Percentiles rank a stretch among this genome's conserved stretches.
These are phyloP conservation scores for Pitta sordida DNA, from an alignment of 2,113 vertebrate species.

Conservation along the genomic window DNA sequence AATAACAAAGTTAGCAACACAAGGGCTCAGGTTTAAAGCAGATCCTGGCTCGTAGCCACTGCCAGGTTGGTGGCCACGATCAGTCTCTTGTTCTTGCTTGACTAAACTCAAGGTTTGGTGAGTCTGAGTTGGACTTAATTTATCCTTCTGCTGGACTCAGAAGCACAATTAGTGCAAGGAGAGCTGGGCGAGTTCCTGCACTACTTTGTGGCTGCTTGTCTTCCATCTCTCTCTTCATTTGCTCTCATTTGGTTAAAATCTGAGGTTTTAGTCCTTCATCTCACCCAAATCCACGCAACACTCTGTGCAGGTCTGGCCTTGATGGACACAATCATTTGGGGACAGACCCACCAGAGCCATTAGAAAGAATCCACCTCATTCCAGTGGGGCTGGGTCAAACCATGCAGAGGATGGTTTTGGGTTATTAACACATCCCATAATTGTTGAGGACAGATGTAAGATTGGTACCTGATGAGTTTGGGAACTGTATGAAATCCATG, in stretches of 20 bases:
- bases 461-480: not conserved
- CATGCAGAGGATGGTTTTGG: not conserved
- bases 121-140: not conserved
- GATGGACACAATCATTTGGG: not conserved
- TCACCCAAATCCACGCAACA: not conserved
- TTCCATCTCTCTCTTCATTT: not conserved
- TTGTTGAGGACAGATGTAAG: not conserved
- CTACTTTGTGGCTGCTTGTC: not conserved
- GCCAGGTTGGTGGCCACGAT: no score
- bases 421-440: accelerated
- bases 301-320: not conserved
- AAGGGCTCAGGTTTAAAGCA: not conserved
- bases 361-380: not conserved
- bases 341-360: not conserved
- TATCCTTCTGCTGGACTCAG: not conserved
- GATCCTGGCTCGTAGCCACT: not conserved
- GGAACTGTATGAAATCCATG: not conserved
- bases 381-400: not conserved
- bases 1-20: not conserved
- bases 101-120: not conserved
- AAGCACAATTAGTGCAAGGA: not conserved
- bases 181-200: not conserved
- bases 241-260: not conserved
- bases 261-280: not conserved
- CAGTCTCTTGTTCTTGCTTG: not conserved